Percentiles rank a stretch among this genome's conserved stretches.
phyloP scores from a whole-genome alignment of 2,113 vertebrate species.

The Coracopsis vasa region DNA sequence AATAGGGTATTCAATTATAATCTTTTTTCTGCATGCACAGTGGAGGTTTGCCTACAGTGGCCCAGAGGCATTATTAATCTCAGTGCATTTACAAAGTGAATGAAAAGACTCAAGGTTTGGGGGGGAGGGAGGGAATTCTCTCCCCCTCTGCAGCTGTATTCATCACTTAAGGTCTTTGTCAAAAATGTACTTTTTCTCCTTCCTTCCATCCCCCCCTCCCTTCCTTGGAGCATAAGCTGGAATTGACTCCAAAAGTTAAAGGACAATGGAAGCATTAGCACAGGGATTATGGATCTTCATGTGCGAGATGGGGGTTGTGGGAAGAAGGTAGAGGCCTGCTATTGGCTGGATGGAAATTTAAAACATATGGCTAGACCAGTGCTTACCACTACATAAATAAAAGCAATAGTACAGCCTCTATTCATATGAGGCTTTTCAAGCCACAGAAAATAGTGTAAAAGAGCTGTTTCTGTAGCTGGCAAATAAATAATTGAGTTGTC shows the following conservation, averaged over 20 bases:
- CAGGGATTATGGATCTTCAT: conserved; percentile 52
- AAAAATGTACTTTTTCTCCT: conserved; percentile 67
- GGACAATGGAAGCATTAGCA: conserved; percentile 59
- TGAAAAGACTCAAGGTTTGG: conserved; percentile 63
- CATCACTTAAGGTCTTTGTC: conserved; percentile 70
- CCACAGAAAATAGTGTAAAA: not conserved
- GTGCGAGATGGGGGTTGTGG: conserved; percentile 9
- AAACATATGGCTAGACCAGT: not conserved
- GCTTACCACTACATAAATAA: not conserved
- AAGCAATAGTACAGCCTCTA: not conserved
- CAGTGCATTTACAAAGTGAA: conserved; percentile 70
- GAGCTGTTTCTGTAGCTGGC: not conserved
- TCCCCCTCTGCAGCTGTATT: conserved; percentile 68
- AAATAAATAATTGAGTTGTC: not conserved
- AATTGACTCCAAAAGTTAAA: conserved; percentile 59
- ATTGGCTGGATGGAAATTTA: not conserved
- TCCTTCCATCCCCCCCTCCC: not conserved
- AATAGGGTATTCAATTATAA: conserved; percentile 77
- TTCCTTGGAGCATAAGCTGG: conserved; percentile 55
- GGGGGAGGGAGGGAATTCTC: not conserved
- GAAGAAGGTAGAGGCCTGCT: not conserved
- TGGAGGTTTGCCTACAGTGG: conserved; percentile 72
- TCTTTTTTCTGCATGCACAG: conserved; percentile 68
- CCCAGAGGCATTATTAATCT: conserved; percentile 73
- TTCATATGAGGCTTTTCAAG: not conserved